A percentile compares a stretch with the other conserved stretches of the same genome.
phyloP scores from a whole-genome alignment of 2,113 vertebrate species.

The Abramis brama region DNA sequence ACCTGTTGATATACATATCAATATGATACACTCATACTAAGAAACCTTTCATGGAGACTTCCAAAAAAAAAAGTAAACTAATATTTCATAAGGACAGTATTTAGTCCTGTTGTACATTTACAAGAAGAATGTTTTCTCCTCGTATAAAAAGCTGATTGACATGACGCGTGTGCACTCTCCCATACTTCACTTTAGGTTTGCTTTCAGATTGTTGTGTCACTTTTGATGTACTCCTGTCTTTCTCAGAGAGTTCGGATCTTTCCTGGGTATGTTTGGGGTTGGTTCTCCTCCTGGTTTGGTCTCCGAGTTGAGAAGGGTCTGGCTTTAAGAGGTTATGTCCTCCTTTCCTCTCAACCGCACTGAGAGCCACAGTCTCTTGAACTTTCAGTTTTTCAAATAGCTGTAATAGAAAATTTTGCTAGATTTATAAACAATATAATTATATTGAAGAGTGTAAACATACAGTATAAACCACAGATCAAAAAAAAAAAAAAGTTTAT shows the following conservation, averaged over 20 bases:
- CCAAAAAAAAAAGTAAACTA: not conserved
- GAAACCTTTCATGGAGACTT: not conserved
- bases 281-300: not conserved
- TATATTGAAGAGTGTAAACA: not conserved
- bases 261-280: constrained; percentile 13
- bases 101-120: constrained; percentile 79
- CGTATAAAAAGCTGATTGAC: constrained; percentile 96
- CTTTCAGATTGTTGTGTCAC: not conserved
- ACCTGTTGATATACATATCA: constrained; percentile 66
- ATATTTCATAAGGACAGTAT: constrained; percentile 7
- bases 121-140: constrained; percentile 92
- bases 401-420: constrained; percentile 66
- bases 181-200: constrained; percentile 82
- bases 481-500: not conserved
- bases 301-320: not conserved
- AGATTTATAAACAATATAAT: not conserved
- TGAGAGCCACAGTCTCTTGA: constrained; percentile 73
- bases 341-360: constrained; percentile 5
- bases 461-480: not conserved
- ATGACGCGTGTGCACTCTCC: constrained; percentile 88
- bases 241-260: not conserved
- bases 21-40: constrained; percentile 64
- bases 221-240: not conserved
- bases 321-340: not conserved
- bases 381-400: constrained; percentile 90